Evolutionary conservation across 1,140 invertebrate genomes (phyloP).

Genomic region (Drosophila fuyamai): DNA sequence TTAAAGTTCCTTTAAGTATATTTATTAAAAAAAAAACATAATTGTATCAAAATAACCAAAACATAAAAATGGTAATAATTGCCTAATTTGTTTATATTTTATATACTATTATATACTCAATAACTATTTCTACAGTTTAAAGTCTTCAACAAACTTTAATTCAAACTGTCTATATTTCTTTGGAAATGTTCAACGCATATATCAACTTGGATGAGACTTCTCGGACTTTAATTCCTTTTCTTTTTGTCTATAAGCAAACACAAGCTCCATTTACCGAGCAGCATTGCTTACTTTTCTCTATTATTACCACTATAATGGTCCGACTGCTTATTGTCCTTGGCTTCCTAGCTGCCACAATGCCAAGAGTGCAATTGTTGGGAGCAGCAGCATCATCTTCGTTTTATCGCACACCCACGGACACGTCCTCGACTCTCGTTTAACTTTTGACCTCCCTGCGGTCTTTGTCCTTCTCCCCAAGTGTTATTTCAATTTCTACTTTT

Average conservation of each 20-base stretch:
- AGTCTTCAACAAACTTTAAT: no score
- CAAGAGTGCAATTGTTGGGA: constrained; percentile 65
- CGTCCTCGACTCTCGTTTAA: constrained; percentile 55
- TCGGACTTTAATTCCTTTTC: constrained; percentile 17
- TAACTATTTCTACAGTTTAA: no score
- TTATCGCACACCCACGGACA: constrained; percentile 57
- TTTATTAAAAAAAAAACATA: no score
- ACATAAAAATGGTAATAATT: no score
- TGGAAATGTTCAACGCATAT: constrained; percentile 4
- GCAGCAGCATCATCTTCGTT: constrained; percentile 34
- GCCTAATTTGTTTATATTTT: no score
- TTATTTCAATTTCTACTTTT: constrained; percentile 24
- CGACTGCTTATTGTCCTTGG: constrained; percentile 61
- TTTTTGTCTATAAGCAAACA: constrained; percentile 34
- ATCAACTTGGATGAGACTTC: constrained; percentile 8
- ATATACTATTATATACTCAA: no score
- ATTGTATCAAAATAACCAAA: neutral
- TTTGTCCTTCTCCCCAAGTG: constrained; percentile 30
- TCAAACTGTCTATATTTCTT: neutral
- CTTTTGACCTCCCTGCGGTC: constrained; percentile 44
- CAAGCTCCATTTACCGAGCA: constrained; percentile 27
- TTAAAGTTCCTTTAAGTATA: no score
- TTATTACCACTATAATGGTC: constrained; percentile 52
- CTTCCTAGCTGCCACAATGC: constrained; percentile 40
- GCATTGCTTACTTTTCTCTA: constrained; percentile 51